Evolutionary conservation across 2,888 invertebrate genomes (phyloP).

Genomic region (Conus canariensis): DNA sequence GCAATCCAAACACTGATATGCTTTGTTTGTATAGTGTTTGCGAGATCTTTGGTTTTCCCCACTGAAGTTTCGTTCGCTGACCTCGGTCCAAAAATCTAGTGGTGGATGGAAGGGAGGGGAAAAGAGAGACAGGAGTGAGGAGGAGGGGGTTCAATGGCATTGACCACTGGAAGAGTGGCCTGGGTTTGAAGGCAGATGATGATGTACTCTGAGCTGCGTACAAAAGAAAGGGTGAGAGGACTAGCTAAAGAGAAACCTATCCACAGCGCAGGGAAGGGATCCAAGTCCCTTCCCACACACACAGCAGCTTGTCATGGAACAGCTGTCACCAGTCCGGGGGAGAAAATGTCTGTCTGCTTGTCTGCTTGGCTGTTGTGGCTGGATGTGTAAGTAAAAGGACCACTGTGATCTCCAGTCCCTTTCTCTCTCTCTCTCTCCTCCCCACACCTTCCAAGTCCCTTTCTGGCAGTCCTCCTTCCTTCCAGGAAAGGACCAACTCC

Average conservation of each 20-base stretch:
- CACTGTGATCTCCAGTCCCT: conserved; percentile 7
- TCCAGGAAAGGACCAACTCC: too few relatives aligned
- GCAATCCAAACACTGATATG: background rate
- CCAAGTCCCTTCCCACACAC: background rate
- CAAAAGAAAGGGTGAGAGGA: too few relatives aligned
- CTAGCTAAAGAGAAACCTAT: too few relatives aligned
- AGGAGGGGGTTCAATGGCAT: background rate
- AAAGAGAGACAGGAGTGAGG: background rate
- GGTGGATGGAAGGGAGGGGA: background rate
- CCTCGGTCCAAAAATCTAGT: background rate
- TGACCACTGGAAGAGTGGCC: too few relatives aligned
- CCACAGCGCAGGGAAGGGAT: too few relatives aligned
- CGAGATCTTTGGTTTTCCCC: conserved; percentile 8
- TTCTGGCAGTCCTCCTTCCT: too few relatives aligned
- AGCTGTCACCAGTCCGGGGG: background rate
- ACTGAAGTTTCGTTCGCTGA: background rate
- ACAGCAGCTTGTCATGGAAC: background rate
- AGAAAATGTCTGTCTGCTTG: background rate
- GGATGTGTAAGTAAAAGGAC: background rate
- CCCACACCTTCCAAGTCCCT: background rate
- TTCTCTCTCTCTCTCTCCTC: background rate
- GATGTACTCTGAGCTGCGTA: too few relatives aligned
- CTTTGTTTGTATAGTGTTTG: background rate
- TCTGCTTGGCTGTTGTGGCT: background rate
- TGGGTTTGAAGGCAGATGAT: too few relatives aligned